These are phyloP conservation scores for Zygogramma bicolorata DNA, from an alignment of 2,888 invertebrate genomes.

Conservation along the genomic window DNA sequence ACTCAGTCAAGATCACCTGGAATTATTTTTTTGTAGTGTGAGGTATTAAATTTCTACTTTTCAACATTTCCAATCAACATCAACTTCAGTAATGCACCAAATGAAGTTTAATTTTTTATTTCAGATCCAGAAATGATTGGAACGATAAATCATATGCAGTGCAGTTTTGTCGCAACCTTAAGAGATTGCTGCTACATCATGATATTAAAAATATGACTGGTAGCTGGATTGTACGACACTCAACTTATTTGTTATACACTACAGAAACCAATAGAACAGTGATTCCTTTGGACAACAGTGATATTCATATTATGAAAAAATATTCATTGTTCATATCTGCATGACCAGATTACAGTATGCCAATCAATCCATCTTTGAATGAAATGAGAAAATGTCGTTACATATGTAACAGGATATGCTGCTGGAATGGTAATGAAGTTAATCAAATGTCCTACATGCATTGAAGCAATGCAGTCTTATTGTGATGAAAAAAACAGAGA, in stretches of 20 bases:
- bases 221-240: conserved; percentile 18
- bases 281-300: conserved; percentile 14
- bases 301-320: conserved; percentile 14
- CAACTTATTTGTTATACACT: conserved; percentile 11
- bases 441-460: conserved; percentile 17
- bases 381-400: conserved; percentile 18
- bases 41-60: conserved; percentile 14
- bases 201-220: conserved; percentile 16
- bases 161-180: conserved; percentile 19
- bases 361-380: conserved; percentile 10
- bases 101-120: conserved; percentile 12
- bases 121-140: conserved; percentile 22
- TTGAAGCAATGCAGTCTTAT: conserved; percentile 6
- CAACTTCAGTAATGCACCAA: neutral
- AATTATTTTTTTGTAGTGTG: conserved; percentile 23
- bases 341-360: conserved; percentile 21
- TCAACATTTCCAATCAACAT: neutral
- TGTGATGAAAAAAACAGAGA: neutral
- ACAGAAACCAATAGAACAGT: conserved; percentile 1
- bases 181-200: conserved; percentile 22
- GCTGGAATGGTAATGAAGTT: conserved; percentile 8
- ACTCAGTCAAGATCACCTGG: conserved; percentile 31
- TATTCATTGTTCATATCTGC: conserved; percentile 4
- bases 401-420: conserved; percentile 19
- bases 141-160: conserved; percentile 27